Base-by-base conservation (phyloP, 2,797 vertebrate genomes). In the Acipenser transmontanus region DNA sequence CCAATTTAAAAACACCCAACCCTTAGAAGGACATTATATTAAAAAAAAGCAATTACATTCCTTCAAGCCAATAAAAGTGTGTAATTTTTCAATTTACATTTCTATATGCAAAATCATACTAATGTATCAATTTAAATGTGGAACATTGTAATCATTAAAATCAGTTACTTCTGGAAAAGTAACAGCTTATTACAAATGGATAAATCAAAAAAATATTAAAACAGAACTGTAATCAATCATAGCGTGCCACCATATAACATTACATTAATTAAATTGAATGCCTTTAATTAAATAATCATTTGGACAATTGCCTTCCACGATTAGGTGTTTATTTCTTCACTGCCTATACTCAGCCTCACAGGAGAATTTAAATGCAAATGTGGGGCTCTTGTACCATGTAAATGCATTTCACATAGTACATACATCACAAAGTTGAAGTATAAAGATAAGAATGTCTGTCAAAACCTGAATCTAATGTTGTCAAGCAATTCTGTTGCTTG, bases 221-320 rank as follows among this genome's bases (percentile, higher is more conserved):
- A 34, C 9, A 57, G 6, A 57, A 13, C 12, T 57, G 54, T n/a
- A 57, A 57, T 57, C 54, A 57, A 57, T 57, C 54, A 57, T 57
- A 13, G 11, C n/a, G 14, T 13, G 14, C 6, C 9, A n/a, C 12
- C 7, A 57, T 57, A n/a, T 57, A 57, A 11, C 6, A 13, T n/a
- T 6, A 57, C 4, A n/a, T n/a, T n/a, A 57, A n/a, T 57, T 57
- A 13, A 57, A 11, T 13, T 57, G 54, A 57, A 57, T 57, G 12
- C n/a, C 54, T 57, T n/a, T n/a, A 57, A 57, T 57, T 57, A 57
- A 57, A 57, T 14, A 57, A 57, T n/a, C 9, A 57, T 57, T 57
- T 57, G 54, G 12, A 57, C 12, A 57, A n/a, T 6, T 57, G 54
- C 54, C 3, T 57, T 13, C 14, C 12, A 57, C 4, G 14, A 8